Evolutionary conservation across 2,888 invertebrate genomes (phyloP), one percentile per base, ranked within the genome.

Genomic region (Ectemnius lituratus): DNA sequence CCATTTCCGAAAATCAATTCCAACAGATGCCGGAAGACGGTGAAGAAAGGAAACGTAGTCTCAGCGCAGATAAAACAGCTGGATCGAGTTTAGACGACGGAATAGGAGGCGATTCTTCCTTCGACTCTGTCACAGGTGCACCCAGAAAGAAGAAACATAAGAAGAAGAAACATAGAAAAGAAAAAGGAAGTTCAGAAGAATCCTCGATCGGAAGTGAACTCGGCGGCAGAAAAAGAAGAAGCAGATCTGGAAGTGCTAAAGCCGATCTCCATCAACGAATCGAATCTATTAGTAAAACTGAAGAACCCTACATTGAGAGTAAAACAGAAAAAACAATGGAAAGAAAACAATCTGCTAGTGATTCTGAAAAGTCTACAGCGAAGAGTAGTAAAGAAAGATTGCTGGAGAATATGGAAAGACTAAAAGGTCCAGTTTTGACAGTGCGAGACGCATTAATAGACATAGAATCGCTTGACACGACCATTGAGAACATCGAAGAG

Each of bases 21-120:
- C 78, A 75, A 62, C 73, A 69, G 4, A 18, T 67, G 20, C 75
- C 76, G 27, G 79, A 78, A 1, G 67, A 14, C 1, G 45, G 6
- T 4, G 78, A 82, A 5, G 66, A 75, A 4, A 73, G 81, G 47
- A 79, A 86, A 72, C 75, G 87, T 59, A 80, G 84, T n/a, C 63
- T 83, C 1, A 84, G 83, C 59, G 75, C 58, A 0, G 83, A 70
- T 2, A 84, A 79, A 18, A 78, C 76, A 6, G 76, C 78, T 3
- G 82, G 74, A 4, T 84, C 81, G 3, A 91, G 83, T 90, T 91
- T 82, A 88, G 92, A 71, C 90, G 92, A 63, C 90, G 91, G 58
- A 92, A 93, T 84, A 91, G 91, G 73, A 88, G 92, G 76, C 88
- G 92, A 92, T 91, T 84, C 89, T 85, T 86, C 84, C 14, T 81